Conservation (phyloP, 2,888 invertebrate genomes). For the Agrochola lota region DNA sequence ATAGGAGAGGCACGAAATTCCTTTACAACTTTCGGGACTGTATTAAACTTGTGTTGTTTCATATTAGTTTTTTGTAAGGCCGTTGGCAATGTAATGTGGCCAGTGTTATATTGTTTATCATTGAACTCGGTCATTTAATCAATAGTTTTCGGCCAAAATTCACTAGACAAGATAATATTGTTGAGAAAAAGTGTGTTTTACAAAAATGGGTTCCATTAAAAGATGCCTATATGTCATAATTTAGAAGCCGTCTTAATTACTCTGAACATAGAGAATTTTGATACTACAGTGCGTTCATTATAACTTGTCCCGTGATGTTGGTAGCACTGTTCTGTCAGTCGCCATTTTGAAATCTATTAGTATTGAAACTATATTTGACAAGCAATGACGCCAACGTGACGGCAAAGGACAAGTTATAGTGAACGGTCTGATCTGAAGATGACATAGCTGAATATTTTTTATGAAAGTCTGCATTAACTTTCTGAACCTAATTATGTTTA, state of each 20-base stretch:
- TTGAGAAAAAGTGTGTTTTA: constrained; percentile 1
- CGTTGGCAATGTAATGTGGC: constrained; percentile 18
- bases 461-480: neutral
- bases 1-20: constrained; percentile 25
- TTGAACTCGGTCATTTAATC: constrained; percentile 18
- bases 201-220: constrained; percentile 14
- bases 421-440: neutral
- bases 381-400: too few species aligned
- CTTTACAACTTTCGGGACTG: constrained; percentile 46
- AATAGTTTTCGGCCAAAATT: constrained; percentile 22
- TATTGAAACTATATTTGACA: too few species aligned
- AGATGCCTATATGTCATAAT: constrained; percentile 1
- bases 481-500: constrained; percentile 12
- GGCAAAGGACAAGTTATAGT: too few species aligned
- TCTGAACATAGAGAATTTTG: constrained; percentile 4
- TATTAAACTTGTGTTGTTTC: constrained; percentile 49
- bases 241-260: neutral
- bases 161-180: neutral
- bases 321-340: too few species aligned
- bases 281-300: neutral
- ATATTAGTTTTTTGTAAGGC: constrained; percentile 47
- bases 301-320: too few species aligned
- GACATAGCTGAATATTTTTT: neutral
- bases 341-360: too few species aligned
- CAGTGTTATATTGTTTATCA: constrained; percentile 22